Base-by-base conservation (phyloP, 1,140 invertebrate species). In the Leucophenga varia region DNA sequence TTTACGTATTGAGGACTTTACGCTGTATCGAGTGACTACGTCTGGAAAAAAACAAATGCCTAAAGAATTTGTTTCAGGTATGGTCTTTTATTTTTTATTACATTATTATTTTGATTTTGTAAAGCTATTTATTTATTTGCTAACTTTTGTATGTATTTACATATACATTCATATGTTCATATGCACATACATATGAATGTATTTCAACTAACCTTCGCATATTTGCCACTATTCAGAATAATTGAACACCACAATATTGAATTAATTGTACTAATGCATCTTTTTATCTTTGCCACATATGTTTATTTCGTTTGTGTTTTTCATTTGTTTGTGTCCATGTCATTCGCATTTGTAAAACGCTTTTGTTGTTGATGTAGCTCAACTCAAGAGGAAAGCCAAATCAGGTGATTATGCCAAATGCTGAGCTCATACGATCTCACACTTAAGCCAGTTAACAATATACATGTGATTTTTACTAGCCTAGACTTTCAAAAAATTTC, bases 1-100 rank as follows among this genome's bases (percentile, higher is more conserved):
- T 18, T 78, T 98, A 18, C 82, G 93, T 60, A 85, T 97, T 54
- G 88, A 92, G 57, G 92, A 98, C 70, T 91, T 94, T 55, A 87
- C 84, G 1, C 79, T 94, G 12, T 91, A 87, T 65, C 86, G 88
- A 78, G 91, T 95, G 49, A 86, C 88, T 0, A 90, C 88, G 2
- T 82, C 87, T 2, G 83, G 83, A 20, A 82, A 82, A 56, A 88
- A 86, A 59, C 79, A 82, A 34, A 75, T 81, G 35, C 81, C 85
- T 3, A 86, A 89, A 61, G 89, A 91, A 76, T 91, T 93, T 68
- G 78, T 94, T 45, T 82, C 85, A 74, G 89, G 91, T 84, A 83
- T 75, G 54, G 28, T 54, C 8, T 30, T 30, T 30, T 30, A 30
- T 30, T 30, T 30, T 30, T 30, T 30, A 30, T 30, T 8, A 30